phyloP scores from a whole-genome alignment of 2,888 invertebrate genomes.

The Phorcus lineatus region DNA sequence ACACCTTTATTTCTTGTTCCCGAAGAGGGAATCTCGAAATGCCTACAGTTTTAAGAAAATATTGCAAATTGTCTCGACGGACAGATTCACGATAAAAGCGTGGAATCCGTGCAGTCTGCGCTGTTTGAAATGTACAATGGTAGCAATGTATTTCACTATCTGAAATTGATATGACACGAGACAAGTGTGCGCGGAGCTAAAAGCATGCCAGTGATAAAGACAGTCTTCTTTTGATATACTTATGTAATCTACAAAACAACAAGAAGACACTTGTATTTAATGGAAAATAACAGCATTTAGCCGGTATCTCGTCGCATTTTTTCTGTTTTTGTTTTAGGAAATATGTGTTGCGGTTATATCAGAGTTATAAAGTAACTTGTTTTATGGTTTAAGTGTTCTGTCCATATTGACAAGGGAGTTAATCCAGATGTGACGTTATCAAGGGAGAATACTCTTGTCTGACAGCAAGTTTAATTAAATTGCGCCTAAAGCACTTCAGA shows the following conservation, averaged over 20 bases:
- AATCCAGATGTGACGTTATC: no score
- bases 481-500: no score
- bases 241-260: constrained; percentile 8
- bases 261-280: neutral
- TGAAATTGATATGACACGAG: neutral
- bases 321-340: neutral
- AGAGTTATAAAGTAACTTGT: no score
- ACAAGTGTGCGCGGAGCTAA: neutral
- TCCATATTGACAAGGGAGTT: no score
- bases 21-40: no score
- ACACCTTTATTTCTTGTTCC: no score
- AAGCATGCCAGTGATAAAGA: neutral
- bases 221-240: neutral
- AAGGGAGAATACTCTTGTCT: no score
- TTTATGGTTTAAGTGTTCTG: no score
- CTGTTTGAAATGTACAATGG: neutral
- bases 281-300: neutral
- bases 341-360: neutral
- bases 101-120: neutral
- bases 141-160: constrained; percentile 5
- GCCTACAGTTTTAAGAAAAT: no score
- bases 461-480: no score
- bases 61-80: neutral
- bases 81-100: neutral
- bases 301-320: neutral